Evolutionary conservation across 2,113 vertebrate genomes (phyloP).

Genomic region (Micronisus gabar): DNA sequence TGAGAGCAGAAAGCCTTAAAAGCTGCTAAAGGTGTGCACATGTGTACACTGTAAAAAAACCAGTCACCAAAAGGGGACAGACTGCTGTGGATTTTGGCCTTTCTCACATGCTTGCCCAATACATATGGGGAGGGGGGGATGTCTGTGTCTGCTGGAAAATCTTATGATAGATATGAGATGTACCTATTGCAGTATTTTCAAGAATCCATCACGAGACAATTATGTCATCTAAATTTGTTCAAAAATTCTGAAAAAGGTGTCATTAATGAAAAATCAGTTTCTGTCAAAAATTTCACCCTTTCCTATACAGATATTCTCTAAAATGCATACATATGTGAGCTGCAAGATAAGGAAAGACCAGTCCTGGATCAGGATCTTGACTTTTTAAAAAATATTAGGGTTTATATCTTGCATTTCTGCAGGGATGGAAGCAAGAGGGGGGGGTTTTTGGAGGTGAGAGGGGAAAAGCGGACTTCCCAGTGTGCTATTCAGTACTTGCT

Average conservation of each 20-base stretch:
- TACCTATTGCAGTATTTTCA: neutral
- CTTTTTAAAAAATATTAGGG: neutral
- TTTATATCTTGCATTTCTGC: neutral
- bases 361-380: neutral
- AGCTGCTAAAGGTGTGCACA: neutral
- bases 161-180: neutral
- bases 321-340: neutral
- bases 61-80: neutral
- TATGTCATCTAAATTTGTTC: neutral
- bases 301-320: neutral
- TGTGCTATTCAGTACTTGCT: neutral
- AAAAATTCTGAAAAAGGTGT: neutral
- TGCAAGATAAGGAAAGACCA: neutral
- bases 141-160: neutral
- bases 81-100: neutral
- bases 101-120: neutral
- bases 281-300: neutral
- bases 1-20: neutral
- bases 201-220: rapidly evolving
- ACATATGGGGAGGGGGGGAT: rapidly evolving
- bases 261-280: neutral
- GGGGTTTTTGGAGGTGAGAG: neutral
- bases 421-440: neutral
- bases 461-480: neutral
- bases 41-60: neutral